phyloP scores from a whole-genome alignment of 1,140 invertebrate species.

The Eubasilissa regina region DNA sequence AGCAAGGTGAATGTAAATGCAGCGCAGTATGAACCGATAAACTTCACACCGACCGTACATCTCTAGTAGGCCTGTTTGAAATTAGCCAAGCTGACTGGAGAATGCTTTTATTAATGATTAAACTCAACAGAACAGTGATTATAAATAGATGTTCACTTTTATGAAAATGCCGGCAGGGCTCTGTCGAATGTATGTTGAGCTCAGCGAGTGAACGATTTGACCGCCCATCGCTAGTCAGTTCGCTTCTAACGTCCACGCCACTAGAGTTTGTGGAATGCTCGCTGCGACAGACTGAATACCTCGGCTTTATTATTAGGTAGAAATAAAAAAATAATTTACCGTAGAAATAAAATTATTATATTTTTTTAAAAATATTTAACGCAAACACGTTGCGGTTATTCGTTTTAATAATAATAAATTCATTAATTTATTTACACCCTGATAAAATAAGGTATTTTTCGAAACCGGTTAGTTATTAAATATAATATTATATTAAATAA shows the following conservation, averaged over 20 bases:
- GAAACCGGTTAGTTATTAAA: too few species aligned
- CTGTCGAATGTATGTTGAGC: not conserved
- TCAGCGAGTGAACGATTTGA: constrained; percentile 27
- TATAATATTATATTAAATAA: too few species aligned
- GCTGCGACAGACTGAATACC: too few species aligned
- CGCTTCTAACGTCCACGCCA: constrained; percentile 27
- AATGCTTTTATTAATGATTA: constrained; percentile 39
- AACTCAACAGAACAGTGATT: constrained; percentile 8
- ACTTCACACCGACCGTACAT: not conserved
- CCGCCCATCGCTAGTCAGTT: constrained; percentile 34
- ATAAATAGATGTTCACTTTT: constrained; percentile 10
- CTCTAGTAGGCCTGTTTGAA: constrained; percentile 24
- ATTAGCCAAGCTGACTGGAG: constrained; percentile 26
- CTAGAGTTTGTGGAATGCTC: too few species aligned
- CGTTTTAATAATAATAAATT: too few species aligned
- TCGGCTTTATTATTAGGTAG: too few species aligned
- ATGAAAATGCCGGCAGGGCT: not conserved
- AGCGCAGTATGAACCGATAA: constrained; percentile 22
- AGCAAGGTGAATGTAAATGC: not conserved
- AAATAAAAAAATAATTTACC: too few species aligned
- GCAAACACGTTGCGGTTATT: too few species aligned
- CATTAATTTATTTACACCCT: too few species aligned
- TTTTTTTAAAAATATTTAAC: too few species aligned
- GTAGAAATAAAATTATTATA: too few species aligned
- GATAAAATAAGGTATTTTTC: too few species aligned